phyloP scores from a whole-genome alignment of 2,888 invertebrate species.

The Teleogryllus oceanicus region DNA sequence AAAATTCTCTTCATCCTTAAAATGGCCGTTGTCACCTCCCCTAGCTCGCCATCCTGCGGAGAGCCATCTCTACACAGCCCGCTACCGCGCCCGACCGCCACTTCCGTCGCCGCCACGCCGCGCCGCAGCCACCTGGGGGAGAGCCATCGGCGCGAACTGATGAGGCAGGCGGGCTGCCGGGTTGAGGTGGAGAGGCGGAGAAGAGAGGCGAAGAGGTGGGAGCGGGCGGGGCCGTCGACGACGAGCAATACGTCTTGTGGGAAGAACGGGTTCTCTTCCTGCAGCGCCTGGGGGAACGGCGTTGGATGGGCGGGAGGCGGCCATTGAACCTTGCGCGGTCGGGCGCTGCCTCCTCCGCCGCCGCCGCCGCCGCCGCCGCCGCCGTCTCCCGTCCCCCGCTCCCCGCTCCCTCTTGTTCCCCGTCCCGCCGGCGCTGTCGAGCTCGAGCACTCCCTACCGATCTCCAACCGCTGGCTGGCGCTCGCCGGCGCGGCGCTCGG shows the following conservation, averaged over 20 bases:
- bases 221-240: not conserved
- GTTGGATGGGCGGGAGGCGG: constrained; percentile 24
- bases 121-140: no score
- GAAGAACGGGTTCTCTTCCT: constrained; percentile 18
- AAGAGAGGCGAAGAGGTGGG: not conserved
- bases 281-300: constrained; percentile 7
- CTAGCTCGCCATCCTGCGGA: no score
- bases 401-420: not conserved
- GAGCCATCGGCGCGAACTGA: no score
- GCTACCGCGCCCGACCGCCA: no score
- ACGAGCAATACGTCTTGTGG: constrained; percentile 18
- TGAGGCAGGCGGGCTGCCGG: no score
- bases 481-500: no score
- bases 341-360: constrained; percentile 28
- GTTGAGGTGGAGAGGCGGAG: no score
- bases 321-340: constrained; percentile 28
- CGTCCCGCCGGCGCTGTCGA: not conserved
- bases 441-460: not conserved
- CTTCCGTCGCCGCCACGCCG: no score
- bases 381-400: not conserved
- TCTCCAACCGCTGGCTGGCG: no score
- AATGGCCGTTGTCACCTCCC: no score
- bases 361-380: not conserved
- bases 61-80: no score
- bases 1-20: no score